phyloP scores from a whole-genome alignment of 2,113 vertebrate species.

The Cnemophilus loriae region DNA sequence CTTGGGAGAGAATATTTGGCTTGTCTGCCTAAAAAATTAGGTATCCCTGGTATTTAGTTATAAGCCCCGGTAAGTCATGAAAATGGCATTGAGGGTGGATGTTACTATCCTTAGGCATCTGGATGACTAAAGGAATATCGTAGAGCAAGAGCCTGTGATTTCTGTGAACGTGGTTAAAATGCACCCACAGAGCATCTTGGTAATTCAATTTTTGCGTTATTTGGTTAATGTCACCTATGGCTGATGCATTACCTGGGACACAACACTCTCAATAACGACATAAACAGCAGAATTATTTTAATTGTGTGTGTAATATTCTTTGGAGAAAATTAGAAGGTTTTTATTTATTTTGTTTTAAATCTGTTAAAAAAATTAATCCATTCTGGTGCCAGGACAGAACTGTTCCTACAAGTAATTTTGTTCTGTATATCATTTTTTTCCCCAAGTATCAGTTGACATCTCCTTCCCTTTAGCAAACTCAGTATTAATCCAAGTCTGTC shows the following conservation, averaged over 20 bases:
- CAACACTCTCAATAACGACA: not conserved
- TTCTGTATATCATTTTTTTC: not conserved
- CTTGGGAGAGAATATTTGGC: not conserved
- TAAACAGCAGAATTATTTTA: not conserved
- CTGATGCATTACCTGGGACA: not conserved
- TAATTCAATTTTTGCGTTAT: not conserved
- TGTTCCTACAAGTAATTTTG: not conserved
- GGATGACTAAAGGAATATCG: not conserved
- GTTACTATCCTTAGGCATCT: not conserved
- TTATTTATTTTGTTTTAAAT: not conserved
- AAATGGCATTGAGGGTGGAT: not conserved
- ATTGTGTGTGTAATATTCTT: not conserved
- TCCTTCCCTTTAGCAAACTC: not conserved
- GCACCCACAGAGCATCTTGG: not conserved
- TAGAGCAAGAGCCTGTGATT: not conserved
- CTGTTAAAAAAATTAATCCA: not conserved
- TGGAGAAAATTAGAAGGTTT: not conserved
- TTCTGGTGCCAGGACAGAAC: not conserved
- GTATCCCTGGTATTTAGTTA: not conserved
- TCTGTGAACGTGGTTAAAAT: not conserved
- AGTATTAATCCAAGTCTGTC: not conserved
- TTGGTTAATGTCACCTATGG: not conserved
- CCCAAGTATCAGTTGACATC: not conserved
- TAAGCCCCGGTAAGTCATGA: not conserved
- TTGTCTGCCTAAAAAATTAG: not conserved